A percentile compares a stretch with the other conserved stretches of the same genome.
These are phyloP conservation scores for Aleiodes alternator DNA, from an alignment of 2,888 invertebrate genomes.

Conservation along the genomic window DNA sequence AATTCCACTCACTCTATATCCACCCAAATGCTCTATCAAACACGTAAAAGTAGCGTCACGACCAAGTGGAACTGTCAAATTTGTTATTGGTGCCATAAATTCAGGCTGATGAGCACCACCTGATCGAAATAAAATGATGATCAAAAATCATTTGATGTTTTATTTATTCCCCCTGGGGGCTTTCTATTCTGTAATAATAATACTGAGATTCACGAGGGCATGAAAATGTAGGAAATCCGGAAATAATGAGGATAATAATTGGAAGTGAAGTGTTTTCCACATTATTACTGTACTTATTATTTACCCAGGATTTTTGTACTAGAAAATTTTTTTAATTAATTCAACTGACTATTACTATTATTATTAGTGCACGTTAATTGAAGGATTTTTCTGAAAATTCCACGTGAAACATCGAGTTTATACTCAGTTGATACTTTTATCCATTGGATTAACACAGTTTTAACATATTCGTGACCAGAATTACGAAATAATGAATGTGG, in stretches of 20 bases:
- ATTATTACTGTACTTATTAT: no score
- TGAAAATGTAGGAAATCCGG: no score
- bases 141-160: slow-evolving; percentile 38
- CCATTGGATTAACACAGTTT: not conserved
- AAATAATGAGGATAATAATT: no score
- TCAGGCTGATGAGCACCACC: slow-evolving; percentile 88
- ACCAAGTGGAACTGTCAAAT: slow-evolving; percentile 89
- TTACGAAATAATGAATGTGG: slow-evolving; percentile 1
- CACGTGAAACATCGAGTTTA: not conserved
- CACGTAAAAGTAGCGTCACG: slow-evolving; percentile 93
- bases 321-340: not conserved
- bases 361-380: not conserved
- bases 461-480: slow-evolving; percentile 6
- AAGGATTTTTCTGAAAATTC: not conserved
- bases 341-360: not conserved
- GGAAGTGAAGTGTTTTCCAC: no score
- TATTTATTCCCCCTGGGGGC: not conserved
- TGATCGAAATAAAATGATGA: slow-evolving; percentile 70
- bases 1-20: slow-evolving; percentile 86
- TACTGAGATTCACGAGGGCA: no score
- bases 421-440: not conserved
- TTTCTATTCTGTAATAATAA: no score
- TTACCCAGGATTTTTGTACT: not conserved
- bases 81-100: slow-evolving; percentile 88
- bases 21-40: slow-evolving; percentile 89